Percentiles rank a stretch among this genome's conserved stretches.
phyloP scores from a whole-genome alignment of 2,797 vertebrate genomes.

The Hipposideros larvatus region DNA sequence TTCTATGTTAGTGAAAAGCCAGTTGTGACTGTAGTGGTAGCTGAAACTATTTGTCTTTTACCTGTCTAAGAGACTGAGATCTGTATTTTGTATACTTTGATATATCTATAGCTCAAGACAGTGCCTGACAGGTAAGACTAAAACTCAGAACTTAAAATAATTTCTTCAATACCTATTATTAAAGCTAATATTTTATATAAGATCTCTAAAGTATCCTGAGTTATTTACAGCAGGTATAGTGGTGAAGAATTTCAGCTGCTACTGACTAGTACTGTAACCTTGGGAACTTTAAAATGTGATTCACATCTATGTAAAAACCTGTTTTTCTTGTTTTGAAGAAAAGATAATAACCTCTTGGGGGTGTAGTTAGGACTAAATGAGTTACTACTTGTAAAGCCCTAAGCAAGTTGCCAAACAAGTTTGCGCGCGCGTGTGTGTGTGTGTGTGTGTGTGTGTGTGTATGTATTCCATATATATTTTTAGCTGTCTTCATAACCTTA shows the following conservation, averaged over 20 bases:
- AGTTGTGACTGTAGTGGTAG: not conserved
- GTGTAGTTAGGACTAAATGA: not conserved
- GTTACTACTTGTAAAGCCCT: not conserved
- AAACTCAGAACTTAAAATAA: not conserved
- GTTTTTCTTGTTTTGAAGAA: slow-evolving; percentile 32
- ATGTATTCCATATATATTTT: not conserved
- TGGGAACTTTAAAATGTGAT: slow-evolving; percentile 22
- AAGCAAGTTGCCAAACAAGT: not conserved
- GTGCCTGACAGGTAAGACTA: not conserved
- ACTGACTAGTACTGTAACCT: not conserved
- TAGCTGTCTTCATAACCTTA: not conserved
- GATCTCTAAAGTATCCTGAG: not conserved
- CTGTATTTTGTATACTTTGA: not conserved
- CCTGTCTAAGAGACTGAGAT: not conserved
- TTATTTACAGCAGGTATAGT: not conserved
- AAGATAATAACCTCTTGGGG: not conserved
- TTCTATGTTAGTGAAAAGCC: not conserved
- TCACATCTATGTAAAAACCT: not conserved
- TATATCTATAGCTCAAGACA: not conserved
- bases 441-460: not conserved
- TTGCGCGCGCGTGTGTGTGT: not conserved
- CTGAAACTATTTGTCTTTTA: not conserved
- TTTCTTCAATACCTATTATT: not conserved
- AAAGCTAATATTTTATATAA: not conserved
- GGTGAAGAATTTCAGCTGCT: not conserved